A percentile compares a stretch with the other conserved stretches of the same genome.
Conservation (phyloP, 1,140 invertebrate genomes). For the Camponotus floridanus region DNA sequence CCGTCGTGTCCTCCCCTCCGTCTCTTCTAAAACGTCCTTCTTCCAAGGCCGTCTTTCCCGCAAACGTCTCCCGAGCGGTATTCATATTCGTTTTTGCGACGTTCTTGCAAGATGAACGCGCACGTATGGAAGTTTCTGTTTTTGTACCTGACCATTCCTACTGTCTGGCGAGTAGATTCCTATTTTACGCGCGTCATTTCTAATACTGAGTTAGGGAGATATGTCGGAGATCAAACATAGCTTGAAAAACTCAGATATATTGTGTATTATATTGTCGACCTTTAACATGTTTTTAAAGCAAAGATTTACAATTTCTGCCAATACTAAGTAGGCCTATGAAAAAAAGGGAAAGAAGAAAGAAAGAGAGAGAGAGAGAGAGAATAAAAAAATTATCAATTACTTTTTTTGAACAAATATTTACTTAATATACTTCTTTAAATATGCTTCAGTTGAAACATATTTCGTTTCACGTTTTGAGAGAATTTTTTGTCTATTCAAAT, state of each 20-base stretch:
- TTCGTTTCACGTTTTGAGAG: too few relatives aligned
- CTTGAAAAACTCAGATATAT: neutral
- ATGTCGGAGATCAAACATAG: slow-evolving; percentile 13
- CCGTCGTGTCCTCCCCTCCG: slow-evolving; percentile 2
- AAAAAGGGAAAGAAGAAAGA: too few relatives aligned
- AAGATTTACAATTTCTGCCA: too few relatives aligned
- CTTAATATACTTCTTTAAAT: too few relatives aligned
- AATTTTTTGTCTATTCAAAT: too few relatives aligned
- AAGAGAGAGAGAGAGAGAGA: too few relatives aligned
- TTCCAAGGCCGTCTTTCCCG: slow-evolving; percentile 12
- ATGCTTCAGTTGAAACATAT: too few relatives aligned
- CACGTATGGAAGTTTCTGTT: slow-evolving; percentile 56
- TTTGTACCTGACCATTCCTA: slow-evolving; percentile 54
- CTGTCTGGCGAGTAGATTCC: slow-evolving; percentile 24
- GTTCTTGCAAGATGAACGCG: slow-evolving; percentile 74
- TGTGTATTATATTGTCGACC: neutral
- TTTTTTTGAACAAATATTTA: too few relatives aligned
- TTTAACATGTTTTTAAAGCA: too few relatives aligned
- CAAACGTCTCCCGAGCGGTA: slow-evolving; percentile 69
- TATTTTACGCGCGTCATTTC: slow-evolving; percentile 23
- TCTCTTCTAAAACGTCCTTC: slow-evolving; percentile 54
- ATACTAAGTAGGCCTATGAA: too few relatives aligned
- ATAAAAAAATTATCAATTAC: too few relatives aligned
- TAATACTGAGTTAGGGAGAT: slow-evolving; percentile 46
- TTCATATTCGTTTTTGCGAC: slow-evolving; percentile 78